A percentile compares a stretch with the other conserved stretches of the same genome.
These are phyloP conservation scores for Caracal caracal DNA, from an alignment of 2,113 vertebrate species.

Conservation along the genomic window DNA sequence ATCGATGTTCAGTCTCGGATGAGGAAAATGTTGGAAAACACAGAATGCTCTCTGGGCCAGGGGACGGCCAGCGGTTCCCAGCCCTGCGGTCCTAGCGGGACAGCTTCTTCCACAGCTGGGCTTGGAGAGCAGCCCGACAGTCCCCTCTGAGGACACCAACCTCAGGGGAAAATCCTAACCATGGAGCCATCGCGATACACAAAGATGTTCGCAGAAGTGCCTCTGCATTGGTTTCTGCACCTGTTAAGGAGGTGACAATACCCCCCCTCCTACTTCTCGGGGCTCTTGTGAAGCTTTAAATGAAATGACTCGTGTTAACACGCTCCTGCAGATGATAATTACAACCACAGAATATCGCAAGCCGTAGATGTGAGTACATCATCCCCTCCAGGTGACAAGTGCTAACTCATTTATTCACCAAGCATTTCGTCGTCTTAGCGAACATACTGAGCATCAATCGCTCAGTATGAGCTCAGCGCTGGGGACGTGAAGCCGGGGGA, in stretches of 20 bases:
- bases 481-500: fast-evolving
- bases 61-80: fast-evolving
- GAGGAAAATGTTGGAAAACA: fast-evolving
- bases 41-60: fast-evolving
- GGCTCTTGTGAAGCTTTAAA: not conserved
- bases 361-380: fast-evolving
- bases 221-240: not conserved
- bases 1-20: fast-evolving
- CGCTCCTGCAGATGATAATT: fast-evolving
- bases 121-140: fast-evolving
- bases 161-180: too few relatives aligned
- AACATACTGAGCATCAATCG: fast-evolving
- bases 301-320: fast-evolving
- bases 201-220: fast-evolving
- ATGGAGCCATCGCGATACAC: fast-evolving
- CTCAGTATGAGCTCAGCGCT: fast-evolving
- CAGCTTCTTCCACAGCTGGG: fast-evolving
- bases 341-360: not conserved
- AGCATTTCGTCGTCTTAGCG: fast-evolving
- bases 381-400: fast-evolving
- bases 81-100: fast-evolving
- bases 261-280: fast-evolving
- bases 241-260: fast-evolving
- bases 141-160: not conserved
- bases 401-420: fast-evolving